Conservation (phyloP, 2,797 vertebrate genomes). For the Perodicticus potto region DNA sequence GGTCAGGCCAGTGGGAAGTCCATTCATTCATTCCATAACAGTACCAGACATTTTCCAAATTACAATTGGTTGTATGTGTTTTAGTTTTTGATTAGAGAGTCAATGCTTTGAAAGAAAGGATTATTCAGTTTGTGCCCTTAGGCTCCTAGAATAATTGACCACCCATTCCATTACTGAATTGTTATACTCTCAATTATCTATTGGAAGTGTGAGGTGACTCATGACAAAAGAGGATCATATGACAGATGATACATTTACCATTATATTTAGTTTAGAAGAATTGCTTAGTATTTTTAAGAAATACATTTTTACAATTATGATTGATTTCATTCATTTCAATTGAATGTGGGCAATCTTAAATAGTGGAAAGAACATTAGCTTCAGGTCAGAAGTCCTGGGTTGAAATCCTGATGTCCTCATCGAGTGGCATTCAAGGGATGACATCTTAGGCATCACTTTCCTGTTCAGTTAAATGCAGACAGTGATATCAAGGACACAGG, state of each 20-base stretch:
- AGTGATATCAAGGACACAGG: no score
- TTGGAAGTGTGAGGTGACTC: background rate
- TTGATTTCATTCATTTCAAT: background rate
- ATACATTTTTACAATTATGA: background rate
- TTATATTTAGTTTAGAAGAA: background rate
- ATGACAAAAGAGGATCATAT: background rate
- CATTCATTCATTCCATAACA: background rate
- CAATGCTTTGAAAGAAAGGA: background rate
- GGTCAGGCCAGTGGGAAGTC: background rate
- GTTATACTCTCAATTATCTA: background rate
- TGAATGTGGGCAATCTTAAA: background rate
- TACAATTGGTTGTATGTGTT: background rate
- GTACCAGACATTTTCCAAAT: background rate
- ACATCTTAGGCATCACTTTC: background rate
- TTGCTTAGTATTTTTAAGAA: background rate
- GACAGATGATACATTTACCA: background rate
- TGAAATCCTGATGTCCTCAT: background rate
- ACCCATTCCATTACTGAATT: background rate
- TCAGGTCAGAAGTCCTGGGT: background rate
- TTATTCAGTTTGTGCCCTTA: background rate
- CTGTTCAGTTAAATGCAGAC: background rate
- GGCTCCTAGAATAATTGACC: background rate
- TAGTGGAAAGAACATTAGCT: background rate
- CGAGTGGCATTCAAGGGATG: background rate
- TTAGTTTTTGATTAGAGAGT: background rate